Base-by-base conservation (phyloP, 2,113 vertebrate genomes). In the Trogon surrucura region DNA sequence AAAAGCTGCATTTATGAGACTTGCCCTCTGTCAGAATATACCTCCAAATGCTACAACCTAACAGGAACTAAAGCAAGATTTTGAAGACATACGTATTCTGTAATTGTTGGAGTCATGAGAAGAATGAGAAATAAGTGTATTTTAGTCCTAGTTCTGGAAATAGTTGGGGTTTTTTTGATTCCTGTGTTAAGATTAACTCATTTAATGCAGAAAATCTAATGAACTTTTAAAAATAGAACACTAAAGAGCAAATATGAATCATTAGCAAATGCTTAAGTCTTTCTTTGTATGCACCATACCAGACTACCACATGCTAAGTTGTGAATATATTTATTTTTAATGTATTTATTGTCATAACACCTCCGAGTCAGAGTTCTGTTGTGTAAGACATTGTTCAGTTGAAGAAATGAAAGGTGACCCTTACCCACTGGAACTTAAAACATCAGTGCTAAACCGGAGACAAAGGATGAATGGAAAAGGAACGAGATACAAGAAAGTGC, bases 1-100 rank as follows among this genome's bases (percentile, higher is more conserved):
- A 87, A 91, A 86, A 84, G 47, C 47, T 86, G 22, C 30, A 51
- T 94, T 91, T 94, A 70, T 81, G 60, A 80, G 77, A 57, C 66
- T 91, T 90, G 22, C 53, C 53, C 9, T 80, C 66, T 79, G 22
- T 85, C 4, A 2, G 67, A 75, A 77, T 88, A 64, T 62, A 36
- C 25, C 22, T 88, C 54, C 45, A 88, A 86, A 54, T 75, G 21
- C 66, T 82, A 45, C 58, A 89, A 13, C 29, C 45, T 50, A 80
- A 70, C 26, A 90, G 54, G 45, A 91, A 88, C 54, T 61, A 82
- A 53, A 1, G n/a, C 1, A 0, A 64, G 36, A 73, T 69, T 80
- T 85, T 57, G 48, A 53, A 80, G 32, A 93, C 79, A 72, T 72
- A 47, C 4, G 4, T 75, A 23, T 91, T 94, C 34, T 89, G 26